Conservation (phyloP, 2,113 vertebrate species). For the Plecturocebus donacophilus region DNA sequence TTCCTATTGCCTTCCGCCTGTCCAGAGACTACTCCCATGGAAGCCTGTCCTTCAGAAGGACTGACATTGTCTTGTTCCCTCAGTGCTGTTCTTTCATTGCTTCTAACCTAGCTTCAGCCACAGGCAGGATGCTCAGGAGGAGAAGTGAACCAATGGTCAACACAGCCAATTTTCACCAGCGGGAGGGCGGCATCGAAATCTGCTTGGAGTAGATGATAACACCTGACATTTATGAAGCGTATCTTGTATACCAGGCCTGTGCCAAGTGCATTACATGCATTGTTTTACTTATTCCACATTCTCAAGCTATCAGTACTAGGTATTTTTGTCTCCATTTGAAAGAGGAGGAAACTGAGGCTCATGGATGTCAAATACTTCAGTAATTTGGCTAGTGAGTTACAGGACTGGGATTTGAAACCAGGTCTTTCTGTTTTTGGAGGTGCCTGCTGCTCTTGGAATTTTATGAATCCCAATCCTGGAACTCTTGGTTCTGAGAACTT, state of each 20-base stretch:
- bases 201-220: neutral
- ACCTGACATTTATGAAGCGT: neutral
- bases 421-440: neutral
- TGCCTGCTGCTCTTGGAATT: neutral
- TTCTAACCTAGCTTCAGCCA: neutral
- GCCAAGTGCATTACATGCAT: neutral
- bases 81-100: neutral
- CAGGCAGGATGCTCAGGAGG: neutral
- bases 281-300: neutral
- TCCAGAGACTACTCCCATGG: neutral
- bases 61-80: neutral
- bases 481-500: neutral
- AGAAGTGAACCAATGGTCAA: neutral
- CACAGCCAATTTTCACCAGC: neutral
- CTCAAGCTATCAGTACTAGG: neutral
- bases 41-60: neutral
- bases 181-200: neutral
- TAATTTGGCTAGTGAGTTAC: neutral
- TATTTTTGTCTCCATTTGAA: neutral
- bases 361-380: neutral
- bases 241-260: rapidly evolving
- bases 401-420: neutral
- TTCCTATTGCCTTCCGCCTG: neutral
- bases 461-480: neutral
- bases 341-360: neutral